Evolutionary conservation across 2,113 vertebrate genomes (phyloP).

Genomic region (Alces alces): DNA sequence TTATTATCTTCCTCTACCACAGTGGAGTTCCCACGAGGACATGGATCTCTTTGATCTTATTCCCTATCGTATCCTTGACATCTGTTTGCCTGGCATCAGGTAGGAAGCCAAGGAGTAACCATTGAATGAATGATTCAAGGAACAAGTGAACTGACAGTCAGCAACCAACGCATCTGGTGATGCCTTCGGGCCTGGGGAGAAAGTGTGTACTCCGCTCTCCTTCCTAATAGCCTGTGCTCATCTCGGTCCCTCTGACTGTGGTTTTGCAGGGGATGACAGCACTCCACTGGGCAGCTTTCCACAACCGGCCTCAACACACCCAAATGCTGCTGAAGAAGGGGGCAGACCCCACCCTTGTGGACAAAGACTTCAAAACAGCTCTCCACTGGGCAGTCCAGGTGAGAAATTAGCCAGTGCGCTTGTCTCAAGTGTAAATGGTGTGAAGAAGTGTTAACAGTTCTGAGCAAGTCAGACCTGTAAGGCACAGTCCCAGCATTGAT

Average conservation of each 20-base stretch:
- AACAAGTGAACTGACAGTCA: background rate
- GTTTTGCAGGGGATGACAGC: constrained; percentile 89
- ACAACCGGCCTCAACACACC: constrained; percentile 87
- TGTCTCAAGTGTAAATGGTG: background rate
- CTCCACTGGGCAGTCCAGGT: constrained; percentile 95
- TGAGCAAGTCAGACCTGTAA: background rate
- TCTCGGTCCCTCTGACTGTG: constrained; percentile 30
- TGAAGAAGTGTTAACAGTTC: background rate
- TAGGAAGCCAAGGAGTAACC: background rate
- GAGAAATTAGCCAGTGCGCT: background rate
- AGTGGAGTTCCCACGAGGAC: background rate
- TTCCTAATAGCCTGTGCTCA: background rate
- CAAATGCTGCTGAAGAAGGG: constrained; percentile 88
- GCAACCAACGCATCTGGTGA: background rate
- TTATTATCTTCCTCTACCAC: background rate
- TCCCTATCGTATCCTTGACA: background rate
- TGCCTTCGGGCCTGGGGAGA: background rate
- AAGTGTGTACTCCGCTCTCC: rapidly evolving
- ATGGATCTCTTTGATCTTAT: background rate
- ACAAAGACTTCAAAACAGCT: constrained; percentile 92
- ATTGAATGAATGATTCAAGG: background rate
- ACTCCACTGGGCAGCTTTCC: constrained; percentile 93
- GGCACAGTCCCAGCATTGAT: background rate
- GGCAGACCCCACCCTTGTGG: constrained; percentile 88
- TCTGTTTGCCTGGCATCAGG: background rate